Conservation (phyloP, 2,797 vertebrate species). For the Pseudochaenichthys georgianus region DNA sequence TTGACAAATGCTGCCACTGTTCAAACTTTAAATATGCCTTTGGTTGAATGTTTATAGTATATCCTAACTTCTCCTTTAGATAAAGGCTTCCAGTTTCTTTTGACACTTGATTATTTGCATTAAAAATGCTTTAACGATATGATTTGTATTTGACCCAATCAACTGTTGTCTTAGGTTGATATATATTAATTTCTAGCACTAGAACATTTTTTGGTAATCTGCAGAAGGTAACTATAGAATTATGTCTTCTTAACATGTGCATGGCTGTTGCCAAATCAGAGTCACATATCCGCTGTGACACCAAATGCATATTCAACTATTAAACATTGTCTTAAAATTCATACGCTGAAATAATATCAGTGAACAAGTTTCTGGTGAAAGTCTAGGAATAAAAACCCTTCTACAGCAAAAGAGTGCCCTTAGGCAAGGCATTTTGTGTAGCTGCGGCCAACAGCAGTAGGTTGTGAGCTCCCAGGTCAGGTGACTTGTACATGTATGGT, state of each 20-base stretch:
- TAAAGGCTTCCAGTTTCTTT: neutral
- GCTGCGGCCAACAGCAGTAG: neutral
- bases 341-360: slow-evolving; percentile 30
- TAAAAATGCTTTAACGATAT: neutral
- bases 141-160: neutral
- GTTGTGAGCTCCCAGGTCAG: neutral
- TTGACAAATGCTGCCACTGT: neutral
- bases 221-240: too few relatives aligned
- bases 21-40: neutral
- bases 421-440: neutral
- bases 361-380: slow-evolving; percentile 3
- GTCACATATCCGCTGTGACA: neutral
- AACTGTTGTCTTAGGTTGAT: neutral
- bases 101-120: neutral
- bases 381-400: neutral
- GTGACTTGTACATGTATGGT: neutral
- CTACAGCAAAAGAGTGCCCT: neutral
- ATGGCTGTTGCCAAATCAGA: neutral
- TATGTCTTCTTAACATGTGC: too few relatives aligned
- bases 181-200: neutral
- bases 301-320: slow-evolving; percentile 9
- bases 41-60: neutral
- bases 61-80: neutral
- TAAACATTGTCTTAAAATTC: slow-evolving; percentile 19
- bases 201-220: too few relatives aligned